Conservation (phyloP, 1,140 invertebrate species). For the Drosophila persimilis region DNA sequence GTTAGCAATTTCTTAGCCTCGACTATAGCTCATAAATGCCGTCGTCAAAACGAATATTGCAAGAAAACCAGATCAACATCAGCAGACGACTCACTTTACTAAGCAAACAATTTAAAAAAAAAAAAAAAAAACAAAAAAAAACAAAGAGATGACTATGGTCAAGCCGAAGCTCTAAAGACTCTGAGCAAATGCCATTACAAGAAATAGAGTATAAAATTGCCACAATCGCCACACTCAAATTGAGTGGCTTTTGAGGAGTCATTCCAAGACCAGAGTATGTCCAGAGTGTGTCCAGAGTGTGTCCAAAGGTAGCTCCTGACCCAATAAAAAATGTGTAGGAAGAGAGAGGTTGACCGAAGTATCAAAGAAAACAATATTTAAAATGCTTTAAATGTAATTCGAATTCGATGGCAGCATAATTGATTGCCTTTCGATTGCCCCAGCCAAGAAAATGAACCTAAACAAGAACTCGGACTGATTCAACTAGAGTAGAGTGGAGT, state of each 20-base stretch:
- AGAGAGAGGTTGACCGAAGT: not conserved
- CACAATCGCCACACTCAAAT: no score
- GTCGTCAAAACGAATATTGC: not conserved
- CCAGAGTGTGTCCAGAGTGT: no score
- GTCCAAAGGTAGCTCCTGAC: not conserved
- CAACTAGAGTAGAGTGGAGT: no score
- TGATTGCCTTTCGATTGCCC: slow-evolving; percentile 53
- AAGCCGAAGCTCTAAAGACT: no score
- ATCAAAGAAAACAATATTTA: slow-evolving; percentile 47
- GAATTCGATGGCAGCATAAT: slow-evolving; percentile 64
- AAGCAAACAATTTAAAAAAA: not conserved
- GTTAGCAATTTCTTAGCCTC: slow-evolving; percentile 53
- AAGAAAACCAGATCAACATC: slow-evolving; percentile 14
- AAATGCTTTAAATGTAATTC: slow-evolving; percentile 62
- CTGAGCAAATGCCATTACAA: no score
- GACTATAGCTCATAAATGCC: slow-evolving; percentile 51
- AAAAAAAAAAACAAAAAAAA: no score
- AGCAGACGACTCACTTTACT: slow-evolving; percentile 36
- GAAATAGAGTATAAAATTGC: no score
- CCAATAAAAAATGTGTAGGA: slow-evolving; percentile 14
- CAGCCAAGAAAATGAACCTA: not conserved
- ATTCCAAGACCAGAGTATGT: no score
- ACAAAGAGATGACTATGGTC: no score
- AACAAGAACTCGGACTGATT: no score
- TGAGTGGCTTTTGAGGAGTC: no score